phyloP scores from a whole-genome alignment of 2,113 vertebrate species.

The Syngnathoides biaculeatus region DNA sequence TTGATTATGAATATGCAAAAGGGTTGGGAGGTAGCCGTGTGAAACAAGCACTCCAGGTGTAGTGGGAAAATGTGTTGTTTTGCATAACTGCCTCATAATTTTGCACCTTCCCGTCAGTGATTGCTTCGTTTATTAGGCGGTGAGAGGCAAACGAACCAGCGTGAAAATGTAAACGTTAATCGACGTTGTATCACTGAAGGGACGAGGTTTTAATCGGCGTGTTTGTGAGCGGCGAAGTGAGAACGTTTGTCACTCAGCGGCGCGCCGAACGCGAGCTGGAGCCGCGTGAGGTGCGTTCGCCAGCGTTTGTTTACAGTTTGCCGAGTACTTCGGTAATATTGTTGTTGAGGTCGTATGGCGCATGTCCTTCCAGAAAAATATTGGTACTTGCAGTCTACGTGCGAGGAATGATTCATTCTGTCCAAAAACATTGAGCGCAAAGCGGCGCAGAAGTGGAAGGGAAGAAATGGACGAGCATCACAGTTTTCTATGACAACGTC shows the following conservation, averaged over 20 bases:
- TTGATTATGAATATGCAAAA: conserved; percentile 30
- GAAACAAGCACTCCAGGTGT: conserved; percentile 46
- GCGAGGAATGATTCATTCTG: conserved; percentile 20
- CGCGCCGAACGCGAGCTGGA: background rate
- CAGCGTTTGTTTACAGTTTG: background rate
- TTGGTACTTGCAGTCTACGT: background rate
- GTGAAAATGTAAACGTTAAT: background rate
- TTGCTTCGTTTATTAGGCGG: conserved; percentile 64
- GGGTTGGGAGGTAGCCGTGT: conserved; percentile 29
- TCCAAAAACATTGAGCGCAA: conserved; percentile 5
- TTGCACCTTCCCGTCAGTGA: conserved; percentile 56
- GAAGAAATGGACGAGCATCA: background rate
- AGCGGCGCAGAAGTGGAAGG: background rate
- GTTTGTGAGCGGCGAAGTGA: conserved; percentile 16
- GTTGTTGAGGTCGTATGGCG: background rate
- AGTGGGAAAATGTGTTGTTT: conserved; percentile 63
- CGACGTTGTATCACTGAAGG: conserved; percentile 10
- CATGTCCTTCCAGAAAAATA: background rate
- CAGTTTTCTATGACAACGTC: too few relatives aligned
- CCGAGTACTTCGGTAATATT: background rate
- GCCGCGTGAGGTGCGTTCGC: background rate
- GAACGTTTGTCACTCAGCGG: background rate
- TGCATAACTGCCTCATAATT: conserved; percentile 68
- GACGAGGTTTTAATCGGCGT: conserved; percentile 1
- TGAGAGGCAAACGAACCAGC: conserved; percentile 36